phyloP scores from a whole-genome alignment of 2,113 vertebrate genomes.

The Sula dactylatra region DNA sequence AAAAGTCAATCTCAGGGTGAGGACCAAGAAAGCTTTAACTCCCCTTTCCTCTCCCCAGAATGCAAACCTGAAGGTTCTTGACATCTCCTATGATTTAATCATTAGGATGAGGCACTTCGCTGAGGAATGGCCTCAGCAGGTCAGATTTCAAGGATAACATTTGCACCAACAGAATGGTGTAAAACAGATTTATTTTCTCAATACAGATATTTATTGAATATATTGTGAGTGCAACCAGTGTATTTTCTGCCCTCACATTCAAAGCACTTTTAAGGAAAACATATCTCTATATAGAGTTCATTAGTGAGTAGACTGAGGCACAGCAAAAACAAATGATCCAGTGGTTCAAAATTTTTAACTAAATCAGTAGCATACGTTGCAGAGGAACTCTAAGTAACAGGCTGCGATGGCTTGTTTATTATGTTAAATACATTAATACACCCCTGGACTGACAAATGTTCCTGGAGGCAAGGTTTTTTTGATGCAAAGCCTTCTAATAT shows the following conservation, averaged over 20 bases:
- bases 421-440: background rate
- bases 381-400: background rate
- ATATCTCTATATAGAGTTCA: background rate
- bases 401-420: background rate
- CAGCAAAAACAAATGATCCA: background rate
- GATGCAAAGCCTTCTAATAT: background rate
- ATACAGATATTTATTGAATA: background rate
- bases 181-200: background rate
- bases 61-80: conserved; percentile 3
- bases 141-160: conserved; percentile 11
- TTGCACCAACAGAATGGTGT: background rate
- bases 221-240: background rate
- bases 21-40: background rate
- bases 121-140: background rate
- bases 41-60: background rate
- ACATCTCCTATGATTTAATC: conserved; percentile 4
- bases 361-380: background rate
- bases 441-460: background rate
- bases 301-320: background rate
- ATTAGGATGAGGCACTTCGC: background rate
- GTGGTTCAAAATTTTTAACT: background rate
- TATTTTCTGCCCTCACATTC: background rate
- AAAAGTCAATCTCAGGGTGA: background rate
- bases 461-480: conserved; percentile 13
- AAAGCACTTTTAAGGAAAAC: background rate